Conservation (phyloP, 2,888 invertebrate species). For the Sussaba pulchella region DNA sequence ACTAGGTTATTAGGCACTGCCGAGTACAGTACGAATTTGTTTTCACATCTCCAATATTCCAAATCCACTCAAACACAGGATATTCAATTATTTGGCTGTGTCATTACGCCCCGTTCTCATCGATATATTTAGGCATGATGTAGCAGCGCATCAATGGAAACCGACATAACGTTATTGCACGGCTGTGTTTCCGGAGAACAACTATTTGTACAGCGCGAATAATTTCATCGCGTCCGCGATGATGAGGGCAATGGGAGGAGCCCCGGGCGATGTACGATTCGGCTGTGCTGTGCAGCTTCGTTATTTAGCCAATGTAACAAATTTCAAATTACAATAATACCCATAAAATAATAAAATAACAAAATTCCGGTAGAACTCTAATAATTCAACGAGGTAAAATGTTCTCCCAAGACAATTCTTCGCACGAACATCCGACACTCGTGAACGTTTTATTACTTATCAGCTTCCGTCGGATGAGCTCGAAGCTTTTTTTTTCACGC, state of each 20-base stretch:
- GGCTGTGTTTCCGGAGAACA: neutral
- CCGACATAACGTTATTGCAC: neutral
- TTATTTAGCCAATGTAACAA: neutral
- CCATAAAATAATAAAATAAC: constrained; percentile 15
- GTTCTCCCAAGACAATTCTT: neutral
- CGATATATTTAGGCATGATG: neutral
- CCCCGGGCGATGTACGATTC: constrained; percentile 2
- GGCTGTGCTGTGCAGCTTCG: constrained; percentile 6
- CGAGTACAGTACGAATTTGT: too few relatives aligned
- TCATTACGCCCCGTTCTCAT: neutral
- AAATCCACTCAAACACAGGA: too few relatives aligned
- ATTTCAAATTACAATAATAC: neutral
- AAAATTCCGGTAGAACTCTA: neutral
- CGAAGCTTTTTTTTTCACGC: constrained; percentile 2
- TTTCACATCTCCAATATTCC: too few relatives aligned
- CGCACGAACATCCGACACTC: too few relatives aligned
- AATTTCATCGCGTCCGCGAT: constrained; percentile 25
- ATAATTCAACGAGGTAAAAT: constrained; percentile 7
- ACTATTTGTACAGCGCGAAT: constrained; percentile 1
- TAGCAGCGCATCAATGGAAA: neutral
- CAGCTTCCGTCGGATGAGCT: neutral
- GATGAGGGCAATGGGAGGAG: constrained; percentile 16
- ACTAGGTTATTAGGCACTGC: too few relatives aligned
- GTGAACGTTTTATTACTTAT: neutral
- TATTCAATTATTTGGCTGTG: too few relatives aligned